These are phyloP conservation scores for Rhadina sibilatrix DNA, from an alignment of 2,113 vertebrate species.

Conservation along the genomic window DNA sequence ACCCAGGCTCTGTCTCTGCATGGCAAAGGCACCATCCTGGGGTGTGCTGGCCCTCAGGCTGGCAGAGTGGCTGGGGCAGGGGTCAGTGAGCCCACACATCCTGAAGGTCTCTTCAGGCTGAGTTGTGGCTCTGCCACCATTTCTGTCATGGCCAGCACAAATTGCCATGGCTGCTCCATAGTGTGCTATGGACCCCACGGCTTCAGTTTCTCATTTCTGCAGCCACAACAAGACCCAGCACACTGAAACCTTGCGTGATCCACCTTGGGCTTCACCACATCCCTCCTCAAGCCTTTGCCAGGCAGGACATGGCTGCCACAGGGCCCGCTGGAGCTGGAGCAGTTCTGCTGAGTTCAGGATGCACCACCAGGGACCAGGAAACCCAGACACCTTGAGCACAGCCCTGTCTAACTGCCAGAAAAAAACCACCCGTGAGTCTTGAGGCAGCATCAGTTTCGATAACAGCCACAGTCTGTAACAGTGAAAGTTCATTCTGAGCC, in stretches of 20 bases:
- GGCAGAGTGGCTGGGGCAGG: neutral
- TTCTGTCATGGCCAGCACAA: neutral
- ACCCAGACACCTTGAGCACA: neutral
- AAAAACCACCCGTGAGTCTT: neutral
- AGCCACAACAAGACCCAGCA: neutral
- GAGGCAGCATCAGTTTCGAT: neutral
- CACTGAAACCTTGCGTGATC: neutral
- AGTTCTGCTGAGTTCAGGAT: neutral
- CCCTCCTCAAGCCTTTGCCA: neutral
- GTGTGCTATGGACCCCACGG: neutral
- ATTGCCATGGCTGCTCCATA: rapidly evolving
- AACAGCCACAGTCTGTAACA: neutral
- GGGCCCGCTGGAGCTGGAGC: rapidly evolving
- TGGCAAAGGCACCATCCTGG: neutral
- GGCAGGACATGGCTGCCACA: neutral
- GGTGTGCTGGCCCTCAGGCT: rapidly evolving
- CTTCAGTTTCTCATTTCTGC: neutral
- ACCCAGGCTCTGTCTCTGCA: neutral
- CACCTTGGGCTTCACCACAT: neutral
- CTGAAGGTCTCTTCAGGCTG: neutral
- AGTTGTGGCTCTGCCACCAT: neutral
- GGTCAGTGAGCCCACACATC: neutral
- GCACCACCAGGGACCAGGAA: neutral
- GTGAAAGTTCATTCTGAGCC: conserved; percentile 40
- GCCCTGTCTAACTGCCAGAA: neutral